Conservation (phyloP, 1,140 invertebrate genomes). For the Cydia pomonella region DNA sequence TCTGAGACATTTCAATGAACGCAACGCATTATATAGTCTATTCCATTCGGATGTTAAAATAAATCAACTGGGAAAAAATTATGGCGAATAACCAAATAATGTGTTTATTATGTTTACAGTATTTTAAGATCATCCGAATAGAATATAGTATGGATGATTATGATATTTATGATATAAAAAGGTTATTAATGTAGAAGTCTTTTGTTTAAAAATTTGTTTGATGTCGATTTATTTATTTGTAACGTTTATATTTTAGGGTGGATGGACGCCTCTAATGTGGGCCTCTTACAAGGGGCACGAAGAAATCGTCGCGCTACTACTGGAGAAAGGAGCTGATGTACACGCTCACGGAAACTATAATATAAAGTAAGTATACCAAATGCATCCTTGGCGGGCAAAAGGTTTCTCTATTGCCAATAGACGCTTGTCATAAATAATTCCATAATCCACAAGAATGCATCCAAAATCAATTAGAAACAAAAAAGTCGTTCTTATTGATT, state of each 20-base stretch:
- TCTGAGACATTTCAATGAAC: too few species aligned
- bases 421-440: background rate
- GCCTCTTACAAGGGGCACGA: slow-evolving; percentile 95
- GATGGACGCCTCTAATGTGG: slow-evolving; percentile 99
- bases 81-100: too few species aligned
- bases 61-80: too few species aligned
- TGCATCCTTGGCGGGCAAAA: background rate
- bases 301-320: slow-evolving; percentile 89
- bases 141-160: too few species aligned
- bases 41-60: too few species aligned
- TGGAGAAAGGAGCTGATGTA: slow-evolving; percentile 94
- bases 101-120: too few species aligned
- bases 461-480: background rate
- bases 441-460: background rate
- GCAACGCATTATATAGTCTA: too few species aligned
- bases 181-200: too few species aligned
- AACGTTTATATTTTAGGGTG: slow-evolving; percentile 84
- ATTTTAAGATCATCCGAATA: too few species aligned
- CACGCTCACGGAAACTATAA: slow-evolving; percentile 98
- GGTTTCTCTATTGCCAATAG: too few species aligned
- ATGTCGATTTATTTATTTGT: background rate
- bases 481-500: background rate
- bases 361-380: slow-evolving; percentile 83
- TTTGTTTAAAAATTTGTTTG: background rate
- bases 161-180: too few species aligned